These are phyloP conservation scores for Sphaerophoria taeniata DNA, from an alignment of 2,888 invertebrate species.

Conservation along the genomic window DNA sequence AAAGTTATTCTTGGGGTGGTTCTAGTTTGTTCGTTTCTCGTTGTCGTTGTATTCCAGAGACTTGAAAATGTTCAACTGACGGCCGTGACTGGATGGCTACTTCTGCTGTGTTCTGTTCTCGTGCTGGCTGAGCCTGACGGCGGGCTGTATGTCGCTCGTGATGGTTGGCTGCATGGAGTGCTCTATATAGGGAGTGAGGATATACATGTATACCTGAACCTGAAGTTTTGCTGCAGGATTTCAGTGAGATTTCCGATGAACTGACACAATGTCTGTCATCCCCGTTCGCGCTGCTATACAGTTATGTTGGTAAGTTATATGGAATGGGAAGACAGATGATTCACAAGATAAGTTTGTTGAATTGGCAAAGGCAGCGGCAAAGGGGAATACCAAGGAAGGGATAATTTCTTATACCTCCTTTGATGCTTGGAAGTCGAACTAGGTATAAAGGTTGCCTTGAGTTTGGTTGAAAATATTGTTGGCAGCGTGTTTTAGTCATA, in stretches of 20 bases:
- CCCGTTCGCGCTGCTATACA: constrained; percentile 8
- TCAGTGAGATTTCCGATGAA: constrained; percentile 67
- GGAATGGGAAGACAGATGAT: constrained; percentile 28
- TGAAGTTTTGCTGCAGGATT: constrained; percentile 39
- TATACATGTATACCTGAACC: constrained; percentile 9
- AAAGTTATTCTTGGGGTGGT: constrained; percentile 68
- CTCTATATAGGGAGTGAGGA: constrained; percentile 33
- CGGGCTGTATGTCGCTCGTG: constrained; percentile 14
- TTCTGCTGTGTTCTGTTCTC: constrained; percentile 32
- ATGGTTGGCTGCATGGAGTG: constrained; percentile 35
- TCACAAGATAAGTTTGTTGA: constrained; percentile 47
- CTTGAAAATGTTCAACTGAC: constrained; percentile 67
- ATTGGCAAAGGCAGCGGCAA: constrained; percentile 37
- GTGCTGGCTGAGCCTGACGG: constrained; percentile 14
- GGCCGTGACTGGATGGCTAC: constrained; percentile 59
- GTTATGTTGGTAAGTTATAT: not conserved
- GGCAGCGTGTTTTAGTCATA: not conserved
- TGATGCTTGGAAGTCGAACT: not conserved
- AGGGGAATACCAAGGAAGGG: constrained; percentile 52
- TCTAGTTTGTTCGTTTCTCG: constrained; percentile 49
- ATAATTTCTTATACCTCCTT: constrained; percentile 47
- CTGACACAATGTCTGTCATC: constrained; percentile 46
- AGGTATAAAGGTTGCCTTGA: constrained; percentile 13
- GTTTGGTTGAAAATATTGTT: constrained; percentile 29
- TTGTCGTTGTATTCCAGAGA: constrained; percentile 61